A percentile compares a stretch with the other conserved stretches of the same genome.
These are phyloP conservation scores for Plecturocebus donacophilus DNA, from an alignment of 2,113 vertebrate species.

Conservation along the genomic window DNA sequence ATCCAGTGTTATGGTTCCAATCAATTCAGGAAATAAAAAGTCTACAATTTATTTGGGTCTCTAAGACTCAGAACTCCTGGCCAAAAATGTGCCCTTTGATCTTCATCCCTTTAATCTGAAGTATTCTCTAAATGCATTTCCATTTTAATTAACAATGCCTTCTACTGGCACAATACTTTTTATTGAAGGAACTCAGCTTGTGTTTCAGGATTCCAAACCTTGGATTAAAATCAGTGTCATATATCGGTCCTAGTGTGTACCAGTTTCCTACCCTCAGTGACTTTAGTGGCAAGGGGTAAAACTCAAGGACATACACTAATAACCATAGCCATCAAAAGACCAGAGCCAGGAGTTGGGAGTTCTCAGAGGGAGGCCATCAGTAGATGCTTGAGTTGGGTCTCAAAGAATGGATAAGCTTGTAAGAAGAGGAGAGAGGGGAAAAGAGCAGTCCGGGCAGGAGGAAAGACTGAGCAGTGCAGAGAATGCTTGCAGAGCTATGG, in stretches of 20 bases:
- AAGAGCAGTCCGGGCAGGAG: background rate
- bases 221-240: background rate
- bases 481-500: background rate
- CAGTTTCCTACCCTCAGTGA: background rate
- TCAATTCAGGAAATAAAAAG: constrained; percentile 68
- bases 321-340: fast-evolving
- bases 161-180: background rate
- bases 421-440: background rate
- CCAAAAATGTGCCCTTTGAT: constrained; percentile 72
- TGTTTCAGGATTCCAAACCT: background rate
- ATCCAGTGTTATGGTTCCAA: constrained; percentile 60
- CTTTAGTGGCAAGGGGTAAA: background rate
- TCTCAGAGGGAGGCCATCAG: background rate
- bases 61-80: constrained; percentile 68
- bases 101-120: constrained; percentile 59
- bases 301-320: background rate
- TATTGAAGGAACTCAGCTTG: background rate
- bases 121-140: constrained; percentile 65
- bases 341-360: background rate
- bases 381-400: background rate
- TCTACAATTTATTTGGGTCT: constrained; percentile 62
- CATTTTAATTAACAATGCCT: constrained; percentile 53
- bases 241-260: background rate
- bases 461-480: background rate
- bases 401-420: background rate